Conservation (phyloP, 2,888 invertebrate species). For the Cheilosia pagana region DNA sequence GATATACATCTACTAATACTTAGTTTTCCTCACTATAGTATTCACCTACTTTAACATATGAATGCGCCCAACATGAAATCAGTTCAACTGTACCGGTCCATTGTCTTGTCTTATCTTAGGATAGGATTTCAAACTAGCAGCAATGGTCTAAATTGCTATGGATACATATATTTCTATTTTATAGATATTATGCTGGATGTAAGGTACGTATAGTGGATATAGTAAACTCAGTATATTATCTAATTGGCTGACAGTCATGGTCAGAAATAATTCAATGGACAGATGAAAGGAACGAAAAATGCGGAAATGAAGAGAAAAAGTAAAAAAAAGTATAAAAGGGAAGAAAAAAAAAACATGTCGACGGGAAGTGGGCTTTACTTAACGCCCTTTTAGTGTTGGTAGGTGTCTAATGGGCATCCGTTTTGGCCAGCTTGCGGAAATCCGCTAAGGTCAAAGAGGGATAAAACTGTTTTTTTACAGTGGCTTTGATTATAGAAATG, state of each 20-base stretch:
- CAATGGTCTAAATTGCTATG: conserved; percentile 39
- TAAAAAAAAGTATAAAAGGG: conserved; percentile 16
- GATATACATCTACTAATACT: conserved; percentile 37
- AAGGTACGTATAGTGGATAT: conserved; percentile 17
- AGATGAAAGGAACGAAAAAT: conserved; percentile 71
- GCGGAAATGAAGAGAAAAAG: conserved; percentile 60
- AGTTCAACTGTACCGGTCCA: conserved; percentile 64
- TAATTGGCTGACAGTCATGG: conserved; percentile 75
- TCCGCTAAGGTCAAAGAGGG: conserved; percentile 71
- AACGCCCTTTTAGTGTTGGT: conserved; percentile 72
- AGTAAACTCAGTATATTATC: conserved; percentile 67
- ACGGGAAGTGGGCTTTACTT: conserved; percentile 70
- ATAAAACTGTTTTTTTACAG: conserved; percentile 64
- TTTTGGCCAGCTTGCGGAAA: conserved; percentile 73
- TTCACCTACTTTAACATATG: conserved; percentile 60
- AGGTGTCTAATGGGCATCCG: conserved; percentile 75
- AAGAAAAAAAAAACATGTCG: conserved; percentile 41
- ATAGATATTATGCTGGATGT: conserved; percentile 8
- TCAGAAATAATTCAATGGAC: conserved; percentile 73
- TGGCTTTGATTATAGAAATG: conserved; percentile 44
- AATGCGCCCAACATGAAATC: conserved; percentile 60
- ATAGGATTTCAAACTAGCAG: conserved; percentile 57
- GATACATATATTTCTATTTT: conserved; percentile 35
- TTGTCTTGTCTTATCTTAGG: conserved; percentile 63
- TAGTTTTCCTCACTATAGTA: conserved; percentile 47